Percentiles rank a stretch among this genome's conserved stretches.
Evolutionary conservation across 2,113 vertebrate genomes (phyloP).

Genomic region (Plecturocebus donacophilus): DNA sequence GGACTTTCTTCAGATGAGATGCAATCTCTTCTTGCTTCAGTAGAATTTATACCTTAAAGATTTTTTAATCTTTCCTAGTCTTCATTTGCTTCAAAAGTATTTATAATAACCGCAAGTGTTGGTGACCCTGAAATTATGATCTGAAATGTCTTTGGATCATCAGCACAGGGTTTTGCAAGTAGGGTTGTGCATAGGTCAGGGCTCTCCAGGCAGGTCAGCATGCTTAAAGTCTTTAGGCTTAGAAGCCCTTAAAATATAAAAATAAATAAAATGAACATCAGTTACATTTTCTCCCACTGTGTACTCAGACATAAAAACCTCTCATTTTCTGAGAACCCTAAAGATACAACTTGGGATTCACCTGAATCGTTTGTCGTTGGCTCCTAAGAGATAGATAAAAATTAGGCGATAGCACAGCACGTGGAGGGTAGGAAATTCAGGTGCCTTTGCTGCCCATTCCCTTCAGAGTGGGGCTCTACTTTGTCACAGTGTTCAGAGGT

Average conservation of each 20-base stretch:
- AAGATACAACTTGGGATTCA: slow-evolving; percentile 1
- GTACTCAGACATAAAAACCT: slow-evolving; percentile 28
- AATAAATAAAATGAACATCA: slow-evolving; percentile 49
- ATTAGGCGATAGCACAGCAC: background rate
- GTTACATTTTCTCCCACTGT: slow-evolving; percentile 19
- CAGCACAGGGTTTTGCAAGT: background rate
- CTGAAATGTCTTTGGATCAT: background rate
- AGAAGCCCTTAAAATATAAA: slow-evolving; percentile 48
- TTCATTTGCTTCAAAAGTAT: slow-evolving; percentile 24
- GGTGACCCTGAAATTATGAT: background rate
- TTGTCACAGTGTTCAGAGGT: slow-evolving; percentile 45
- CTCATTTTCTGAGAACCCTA: slow-evolving; percentile 45
- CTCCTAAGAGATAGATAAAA: slow-evolving; percentile 13
- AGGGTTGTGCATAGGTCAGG: background rate
- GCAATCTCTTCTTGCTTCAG: background rate
- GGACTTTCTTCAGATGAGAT: slow-evolving; percentile 3
- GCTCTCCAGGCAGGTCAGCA: background rate
- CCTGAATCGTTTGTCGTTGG: background rate
- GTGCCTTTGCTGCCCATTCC: background rate
- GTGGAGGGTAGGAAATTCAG: background rate
- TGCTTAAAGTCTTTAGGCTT: background rate
- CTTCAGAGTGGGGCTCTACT: slow-evolving; percentile 1
- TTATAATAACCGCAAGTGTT: background rate
- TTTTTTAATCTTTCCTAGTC: background rate
- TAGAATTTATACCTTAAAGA: slow-evolving; percentile 4